phyloP scores from a whole-genome alignment of 2,888 invertebrate species.

The Chymomyza fuscimana region DNA sequence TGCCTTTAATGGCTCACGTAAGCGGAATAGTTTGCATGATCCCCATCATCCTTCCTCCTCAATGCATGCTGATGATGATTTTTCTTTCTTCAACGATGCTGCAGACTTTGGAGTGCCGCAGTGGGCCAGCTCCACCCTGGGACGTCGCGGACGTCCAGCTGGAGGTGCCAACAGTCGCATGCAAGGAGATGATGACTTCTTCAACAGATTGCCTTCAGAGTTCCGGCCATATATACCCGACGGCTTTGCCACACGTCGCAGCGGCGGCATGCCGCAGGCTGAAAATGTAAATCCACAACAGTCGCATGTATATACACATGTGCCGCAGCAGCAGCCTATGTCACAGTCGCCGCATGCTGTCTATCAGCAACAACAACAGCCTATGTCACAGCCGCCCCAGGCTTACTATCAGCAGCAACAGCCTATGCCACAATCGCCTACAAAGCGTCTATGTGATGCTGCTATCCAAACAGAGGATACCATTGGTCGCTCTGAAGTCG shows the following conservation, averaged over 20 bases:
- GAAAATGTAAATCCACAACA: slow-evolving; percentile 34
- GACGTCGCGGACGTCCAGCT: slow-evolving; percentile 68
- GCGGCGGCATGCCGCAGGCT: slow-evolving; percentile 28
- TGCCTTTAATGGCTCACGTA: slow-evolving; percentile 77
- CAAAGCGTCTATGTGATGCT: slow-evolving; percentile 78
- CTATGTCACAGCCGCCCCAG: slow-evolving; percentile 35
- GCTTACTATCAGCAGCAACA: slow-evolving; percentile 18
- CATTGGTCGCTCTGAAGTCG: slow-evolving; percentile 66
- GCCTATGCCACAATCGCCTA: slow-evolving; percentile 64
- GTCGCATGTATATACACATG: slow-evolving; percentile 52
- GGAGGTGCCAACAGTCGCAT: slow-evolving; percentile 51
- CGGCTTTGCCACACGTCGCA: slow-evolving; percentile 73
- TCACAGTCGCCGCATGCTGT: slow-evolving; percentile 33
- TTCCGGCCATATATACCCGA: slow-evolving; percentile 79
- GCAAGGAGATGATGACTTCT: slow-evolving; percentile 75
- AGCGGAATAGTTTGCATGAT: slow-evolving; percentile 77
- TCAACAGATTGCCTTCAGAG: slow-evolving; percentile 78
- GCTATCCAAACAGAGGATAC: slow-evolving; percentile 79
- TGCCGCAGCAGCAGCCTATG: slow-evolving; percentile 28
- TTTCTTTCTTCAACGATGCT: slow-evolving; percentile 69
- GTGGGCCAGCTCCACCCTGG: slow-evolving; percentile 73
- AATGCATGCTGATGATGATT: slow-evolving; percentile 66
- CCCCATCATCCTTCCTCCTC: slow-evolving; percentile 54
- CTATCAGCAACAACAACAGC: slow-evolving; percentile 23
- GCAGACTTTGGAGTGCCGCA: slow-evolving; percentile 79